Conservation (phyloP, 2,113 vertebrate species). For the Polypterus senegalus region DNA sequence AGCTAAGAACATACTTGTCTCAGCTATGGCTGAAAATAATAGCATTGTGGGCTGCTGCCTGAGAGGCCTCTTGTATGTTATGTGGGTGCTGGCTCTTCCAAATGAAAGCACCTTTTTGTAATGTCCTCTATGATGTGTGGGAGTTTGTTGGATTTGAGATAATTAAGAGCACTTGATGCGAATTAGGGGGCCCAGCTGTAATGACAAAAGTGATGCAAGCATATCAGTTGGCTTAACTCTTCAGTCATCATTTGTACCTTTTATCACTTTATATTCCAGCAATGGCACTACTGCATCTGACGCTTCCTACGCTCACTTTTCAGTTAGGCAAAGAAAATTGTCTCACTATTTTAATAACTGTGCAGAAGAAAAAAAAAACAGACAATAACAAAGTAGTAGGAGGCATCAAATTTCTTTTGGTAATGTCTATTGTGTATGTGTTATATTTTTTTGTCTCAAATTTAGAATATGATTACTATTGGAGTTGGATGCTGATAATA, state of each 20-base stretch:
- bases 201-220: background rate
- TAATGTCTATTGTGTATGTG: too few species aligned
- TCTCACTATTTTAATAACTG: background rate
- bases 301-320: background rate
- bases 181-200: background rate
- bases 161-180: constrained; percentile 1
- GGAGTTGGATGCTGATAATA: too few species aligned
- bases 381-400: background rate
- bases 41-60: too few species aligned
- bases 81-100: background rate
- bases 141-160: constrained; percentile 1
- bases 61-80: background rate
- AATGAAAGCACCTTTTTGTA: background rate
- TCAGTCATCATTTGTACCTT: background rate
- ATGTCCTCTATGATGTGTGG: background rate
- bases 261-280: background rate
- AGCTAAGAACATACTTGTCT: too few species aligned
- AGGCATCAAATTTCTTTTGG: too few species aligned
- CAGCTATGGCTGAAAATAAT: too few species aligned
- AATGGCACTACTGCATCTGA: background rate
- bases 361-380: background rate
- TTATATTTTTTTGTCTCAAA: too few species aligned
- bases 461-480: too few species aligned
- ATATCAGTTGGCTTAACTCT: background rate
- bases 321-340: background rate